Base-by-base conservation (phyloP, 2,113 vertebrate species). In the Bujurquina vittata region DNA sequence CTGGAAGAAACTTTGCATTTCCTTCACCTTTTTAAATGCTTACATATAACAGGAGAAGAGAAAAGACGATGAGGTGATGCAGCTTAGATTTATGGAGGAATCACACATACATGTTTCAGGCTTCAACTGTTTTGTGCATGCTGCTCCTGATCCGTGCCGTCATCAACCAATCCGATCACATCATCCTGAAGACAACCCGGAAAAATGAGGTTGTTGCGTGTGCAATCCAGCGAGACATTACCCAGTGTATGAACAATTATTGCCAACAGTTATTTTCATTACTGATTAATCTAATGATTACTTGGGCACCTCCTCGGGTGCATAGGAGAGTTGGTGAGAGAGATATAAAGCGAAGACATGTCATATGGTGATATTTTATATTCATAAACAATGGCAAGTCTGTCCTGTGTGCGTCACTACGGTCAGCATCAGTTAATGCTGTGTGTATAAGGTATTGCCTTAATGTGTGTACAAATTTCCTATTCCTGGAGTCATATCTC, bases 181-280 rank as follows among this genome's bases (percentile, higher is more conserved):
- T 56, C 54, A 56, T 54, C 52, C 52, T 5, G 54, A 56, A 5
- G n/a, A n/a, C 22, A 56, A 31, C 65, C 43, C 12, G 17, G 31
- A 10, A 1, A 72, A 52, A 1, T 1, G 5, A 72, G 65, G 29
- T 1, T 0, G 17, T 7, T 20, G 43, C 3, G 0, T 69, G 40
- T 52, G 3, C 23, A 72, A 23, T 52, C 23, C 65, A 69, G 23
- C 40, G 23, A 69, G 65, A 69, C 3, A 10, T 49, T 69, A 49
- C 65, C 3, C 43, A 1, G 43, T 52, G 11, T 52, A 52, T 20
- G 23, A 69, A 49, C 10, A 69, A 49, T 31, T 31, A 31, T 65
- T 43, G 10, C 12, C 37, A 65, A 65, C 37, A 26, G n/a, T 23
- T 20, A 20, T 69, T 69, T 69, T 69, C 40, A 69, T 69, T 69